These are phyloP conservation scores for Piprites chloris DNA, from an alignment of 2,113 vertebrate genomes.

Conservation along the genomic window DNA sequence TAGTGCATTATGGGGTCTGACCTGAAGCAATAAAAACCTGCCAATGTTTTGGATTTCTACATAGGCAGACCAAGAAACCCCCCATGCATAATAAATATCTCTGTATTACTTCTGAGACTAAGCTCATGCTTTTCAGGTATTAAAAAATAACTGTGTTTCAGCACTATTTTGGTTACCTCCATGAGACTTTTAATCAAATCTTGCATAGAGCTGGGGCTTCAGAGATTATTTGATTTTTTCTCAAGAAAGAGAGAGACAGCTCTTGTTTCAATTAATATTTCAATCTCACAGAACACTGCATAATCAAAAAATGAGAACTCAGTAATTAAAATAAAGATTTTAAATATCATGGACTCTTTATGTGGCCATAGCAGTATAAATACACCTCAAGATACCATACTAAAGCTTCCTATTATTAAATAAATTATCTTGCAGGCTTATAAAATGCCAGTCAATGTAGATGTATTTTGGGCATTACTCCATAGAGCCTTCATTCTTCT, in stretches of 20 bases:
- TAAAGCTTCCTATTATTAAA: conserved; percentile 46
- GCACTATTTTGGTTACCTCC: conserved; percentile 5
- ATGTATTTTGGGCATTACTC: background rate
- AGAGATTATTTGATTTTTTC: conserved; percentile 45
- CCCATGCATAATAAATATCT: background rate
- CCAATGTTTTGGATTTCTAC: background rate
- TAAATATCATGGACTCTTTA: conserved; percentile 50
- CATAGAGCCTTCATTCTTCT: background rate
- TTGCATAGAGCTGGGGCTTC: background rate
- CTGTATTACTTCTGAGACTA: background rate
- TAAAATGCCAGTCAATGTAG: conserved; percentile 4
- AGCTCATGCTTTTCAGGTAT: background rate
- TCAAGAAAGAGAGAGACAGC: conserved; percentile 5
- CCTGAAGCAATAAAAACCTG: background rate
- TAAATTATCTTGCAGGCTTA: conserved; percentile 10
- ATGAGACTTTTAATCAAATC: conserved; percentile 56
- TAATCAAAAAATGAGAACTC: conserved; percentile 21
- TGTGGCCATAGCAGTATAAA: conserved; percentile 1
- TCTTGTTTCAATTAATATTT: conserved; percentile 67
- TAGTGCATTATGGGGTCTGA: background rate
- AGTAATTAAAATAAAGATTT: conserved; percentile 61
- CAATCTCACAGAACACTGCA: conserved; percentile 27
- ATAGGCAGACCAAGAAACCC: background rate
- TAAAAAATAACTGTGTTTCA: background rate
- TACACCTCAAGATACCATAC: conserved; percentile 18